phyloP scores from a whole-genome alignment of 2,113 vertebrate species.

The Chunga burmeisteri region DNA sequence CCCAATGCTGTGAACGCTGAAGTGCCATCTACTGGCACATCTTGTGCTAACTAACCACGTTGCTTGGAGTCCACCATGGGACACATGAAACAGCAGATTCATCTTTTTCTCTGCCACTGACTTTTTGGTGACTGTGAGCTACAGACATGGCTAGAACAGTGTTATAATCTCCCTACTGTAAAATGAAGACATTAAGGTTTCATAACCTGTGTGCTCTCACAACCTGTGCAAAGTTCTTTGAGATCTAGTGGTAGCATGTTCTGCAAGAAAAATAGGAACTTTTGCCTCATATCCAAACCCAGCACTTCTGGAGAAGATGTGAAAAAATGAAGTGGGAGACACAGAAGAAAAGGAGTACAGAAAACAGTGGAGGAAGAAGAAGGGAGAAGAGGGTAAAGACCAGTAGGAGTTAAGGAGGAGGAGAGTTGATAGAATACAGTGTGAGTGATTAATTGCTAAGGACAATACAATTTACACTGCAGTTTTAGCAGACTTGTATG shows the following conservation, averaged over 20 bases:
- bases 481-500: constrained; percentile 23
- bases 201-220: neutral
- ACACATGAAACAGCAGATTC: neutral
- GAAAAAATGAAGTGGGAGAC: neutral
- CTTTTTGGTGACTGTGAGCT: neutral
- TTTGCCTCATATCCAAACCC: neutral
- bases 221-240: neutral
- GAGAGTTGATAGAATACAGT: neutral
- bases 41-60: neutral
- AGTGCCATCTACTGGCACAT: constrained; percentile 44
- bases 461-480: constrained; percentile 8
- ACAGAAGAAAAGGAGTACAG: neutral
- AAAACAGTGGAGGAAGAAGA: neutral
- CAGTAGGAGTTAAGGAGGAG: constrained; percentile 12
- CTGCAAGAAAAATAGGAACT: neutral
- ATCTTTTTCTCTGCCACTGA: neutral
- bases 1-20: neutral
- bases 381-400: neutral
- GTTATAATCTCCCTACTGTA: neutral
- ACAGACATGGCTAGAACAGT: neutral
- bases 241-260: neutral
- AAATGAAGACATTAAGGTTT: neutral
- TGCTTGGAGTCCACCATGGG: neutral
- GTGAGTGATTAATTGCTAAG: constrained; percentile 22
- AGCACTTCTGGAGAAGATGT: neutral